These are phyloP conservation scores for Ptychadena robeensis DNA, from an alignment of 2,797 vertebrate species.

Conservation along the genomic window DNA sequence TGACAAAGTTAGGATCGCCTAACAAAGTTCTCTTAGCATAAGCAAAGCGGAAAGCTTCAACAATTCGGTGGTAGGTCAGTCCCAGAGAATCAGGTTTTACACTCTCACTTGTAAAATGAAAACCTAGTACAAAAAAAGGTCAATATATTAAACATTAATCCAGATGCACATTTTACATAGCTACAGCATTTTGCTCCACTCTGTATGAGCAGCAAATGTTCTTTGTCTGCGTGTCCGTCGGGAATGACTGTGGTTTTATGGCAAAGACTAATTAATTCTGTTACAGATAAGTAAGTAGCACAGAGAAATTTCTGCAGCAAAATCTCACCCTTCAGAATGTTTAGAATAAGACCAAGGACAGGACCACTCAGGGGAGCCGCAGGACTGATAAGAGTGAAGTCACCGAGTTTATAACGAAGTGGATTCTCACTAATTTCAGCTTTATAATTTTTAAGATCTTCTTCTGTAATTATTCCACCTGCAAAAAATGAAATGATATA, in stretches of 20 bases:
- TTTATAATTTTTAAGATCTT: constrained; percentile 85
- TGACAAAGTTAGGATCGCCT: constrained; percentile 84
- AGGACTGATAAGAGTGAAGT: constrained; percentile 81
- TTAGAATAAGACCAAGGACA: constrained; percentile 89
- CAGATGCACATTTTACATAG: not conserved
- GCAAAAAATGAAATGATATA: constrained; percentile 60
- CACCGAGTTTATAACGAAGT: constrained; percentile 77
- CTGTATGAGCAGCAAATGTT: not conserved
- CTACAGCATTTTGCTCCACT: not conserved
- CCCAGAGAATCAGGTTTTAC: constrained; percentile 74
- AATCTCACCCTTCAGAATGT: constrained; percentile 87
- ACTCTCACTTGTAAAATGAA: constrained; percentile 81
- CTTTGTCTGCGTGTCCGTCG: not conserved
- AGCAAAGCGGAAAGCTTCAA: constrained; percentile 92
- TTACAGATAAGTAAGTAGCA: not conserved
- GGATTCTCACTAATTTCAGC: constrained; percentile 80
- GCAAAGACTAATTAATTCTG: not conserved
- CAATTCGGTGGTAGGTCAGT: constrained; percentile 90
- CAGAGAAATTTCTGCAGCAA: not conserved
- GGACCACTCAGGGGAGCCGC: constrained; percentile 88
- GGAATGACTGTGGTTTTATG: not conserved
- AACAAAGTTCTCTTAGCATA: constrained; percentile 90
- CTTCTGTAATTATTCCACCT: constrained; percentile 89
- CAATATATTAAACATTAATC: not conserved
- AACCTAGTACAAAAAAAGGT: constrained; percentile 77